phyloP scores from a whole-genome alignment of 2,113 vertebrate genomes.

The Bambusicola thoracicus region DNA sequence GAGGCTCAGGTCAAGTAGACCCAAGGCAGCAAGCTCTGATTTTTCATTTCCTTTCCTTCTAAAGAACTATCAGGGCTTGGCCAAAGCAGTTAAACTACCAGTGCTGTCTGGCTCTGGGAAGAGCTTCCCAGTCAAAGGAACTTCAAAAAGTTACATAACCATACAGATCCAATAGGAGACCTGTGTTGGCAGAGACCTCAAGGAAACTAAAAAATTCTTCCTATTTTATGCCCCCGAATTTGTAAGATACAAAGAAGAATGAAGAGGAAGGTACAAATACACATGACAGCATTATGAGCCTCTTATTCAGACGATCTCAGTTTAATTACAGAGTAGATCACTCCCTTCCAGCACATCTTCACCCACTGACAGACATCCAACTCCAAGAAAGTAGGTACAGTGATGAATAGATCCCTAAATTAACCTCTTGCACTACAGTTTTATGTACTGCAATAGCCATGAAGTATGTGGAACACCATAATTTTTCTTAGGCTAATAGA shows the following conservation, averaged over 20 bases:
- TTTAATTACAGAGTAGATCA: neutral
- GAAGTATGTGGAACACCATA: neutral
- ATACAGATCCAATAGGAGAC: accelerated
- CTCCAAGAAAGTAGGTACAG: neutral
- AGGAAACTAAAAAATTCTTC: neutral
- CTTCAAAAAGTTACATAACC: neutral
- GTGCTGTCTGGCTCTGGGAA: neutral
- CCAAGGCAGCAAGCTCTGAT: neutral
- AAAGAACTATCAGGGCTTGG: neutral
- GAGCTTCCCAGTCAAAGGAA: neutral
- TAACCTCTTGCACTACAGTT: neutral
- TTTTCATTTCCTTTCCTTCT: neutral
- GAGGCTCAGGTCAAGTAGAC: constrained; percentile 29
- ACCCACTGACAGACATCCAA: neutral
- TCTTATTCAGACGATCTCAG: accelerated
- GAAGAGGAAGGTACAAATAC: neutral
- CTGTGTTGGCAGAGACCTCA: neutral
- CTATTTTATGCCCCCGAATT: neutral
- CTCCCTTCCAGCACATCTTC: neutral
- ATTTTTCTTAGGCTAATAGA: neutral
- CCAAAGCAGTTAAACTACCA: neutral
- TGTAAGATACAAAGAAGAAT: neutral
- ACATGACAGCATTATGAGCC: accelerated
- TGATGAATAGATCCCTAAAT: neutral
- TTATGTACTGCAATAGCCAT: neutral